Percentiles rank a stretch among this genome's conserved stretches.
Evolutionary conservation across 2,888 invertebrate genomes (phyloP).

Genomic region (Thera britannica): DNA sequence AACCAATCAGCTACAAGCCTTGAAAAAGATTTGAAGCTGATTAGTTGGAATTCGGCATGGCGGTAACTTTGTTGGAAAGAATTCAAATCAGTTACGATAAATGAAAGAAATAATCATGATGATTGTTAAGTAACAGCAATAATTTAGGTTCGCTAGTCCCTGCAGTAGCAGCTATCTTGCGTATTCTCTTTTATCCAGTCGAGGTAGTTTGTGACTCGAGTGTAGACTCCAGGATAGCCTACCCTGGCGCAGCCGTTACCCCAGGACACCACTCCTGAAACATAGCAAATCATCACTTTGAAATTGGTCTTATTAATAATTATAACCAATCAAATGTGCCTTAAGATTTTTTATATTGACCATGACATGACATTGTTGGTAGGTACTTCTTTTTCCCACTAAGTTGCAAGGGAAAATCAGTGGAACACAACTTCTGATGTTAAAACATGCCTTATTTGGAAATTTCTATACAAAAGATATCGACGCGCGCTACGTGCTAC

Average conservation of each 20-base stretch:
- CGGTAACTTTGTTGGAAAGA: no score
- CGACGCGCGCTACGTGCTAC: conserved; percentile 14
- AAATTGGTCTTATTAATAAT: no score
- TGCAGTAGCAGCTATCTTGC: conserved; percentile 92
- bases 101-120: background rate
- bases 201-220: conserved; percentile 91
- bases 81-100: background rate
- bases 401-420: no score
- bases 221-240: conserved; percentile 94
- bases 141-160: conserved; percentile 72
- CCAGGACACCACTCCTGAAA: conserved; percentile 93
- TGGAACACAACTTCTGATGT: no score
- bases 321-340: no score
- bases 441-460: background rate
- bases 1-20: no score
- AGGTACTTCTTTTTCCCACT: no score
- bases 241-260: conserved; percentile 94
- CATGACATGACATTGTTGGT: no score
- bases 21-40: no score
- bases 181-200: conserved; percentile 93
- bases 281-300: background rate
- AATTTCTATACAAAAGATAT: conserved; percentile 17
- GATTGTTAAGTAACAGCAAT: background rate
- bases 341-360: no score
- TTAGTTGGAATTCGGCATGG: no score